Evolutionary conservation across 2,113 vertebrate species (phyloP).

Genomic region (Erythrolamprus reginae): DNA sequence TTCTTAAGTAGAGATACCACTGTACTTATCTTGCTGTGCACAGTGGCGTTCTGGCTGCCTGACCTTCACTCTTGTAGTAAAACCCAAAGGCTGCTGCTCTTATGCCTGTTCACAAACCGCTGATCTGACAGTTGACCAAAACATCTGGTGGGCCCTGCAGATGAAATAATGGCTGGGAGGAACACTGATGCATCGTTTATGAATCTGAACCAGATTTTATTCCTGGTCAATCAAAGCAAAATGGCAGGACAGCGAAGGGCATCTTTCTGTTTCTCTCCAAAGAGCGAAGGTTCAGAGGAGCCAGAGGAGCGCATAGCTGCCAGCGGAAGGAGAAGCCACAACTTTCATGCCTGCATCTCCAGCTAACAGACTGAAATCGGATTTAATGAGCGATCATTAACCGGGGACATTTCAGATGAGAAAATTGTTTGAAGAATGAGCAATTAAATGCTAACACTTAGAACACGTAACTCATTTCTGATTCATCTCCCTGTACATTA

Average conservation of each 20-base stretch:
- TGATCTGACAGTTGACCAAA: background rate
- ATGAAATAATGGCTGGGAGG: background rate
- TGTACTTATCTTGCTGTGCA: background rate
- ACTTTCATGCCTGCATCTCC: slow-evolving; percentile 17
- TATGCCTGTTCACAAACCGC: background rate
- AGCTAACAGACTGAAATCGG: slow-evolving; percentile 35
- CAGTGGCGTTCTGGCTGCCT: background rate
- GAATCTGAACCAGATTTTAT: background rate
- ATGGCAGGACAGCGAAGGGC: background rate
- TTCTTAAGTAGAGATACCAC: no score
- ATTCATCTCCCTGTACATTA: slow-evolving; percentile 67
- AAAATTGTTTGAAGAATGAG: slow-evolving; percentile 66
- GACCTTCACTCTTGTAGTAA: background rate
- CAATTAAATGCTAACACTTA: slow-evolving; percentile 63
- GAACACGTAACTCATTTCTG: slow-evolving; percentile 64
- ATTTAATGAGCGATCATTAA: slow-evolving; percentile 67
- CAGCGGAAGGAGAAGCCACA: background rate
- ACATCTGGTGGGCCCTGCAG: background rate
- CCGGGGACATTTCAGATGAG: slow-evolving; percentile 60
- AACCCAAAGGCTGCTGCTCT: background rate
- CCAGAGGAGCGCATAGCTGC: background rate
- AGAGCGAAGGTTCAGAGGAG: background rate
- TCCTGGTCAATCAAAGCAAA: background rate
- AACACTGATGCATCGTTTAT: background rate
- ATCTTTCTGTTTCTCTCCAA: background rate